These are phyloP conservation scores for Eciton burchellii DNA, from an alignment of 1,140 invertebrate species.

Conservation along the genomic window DNA sequence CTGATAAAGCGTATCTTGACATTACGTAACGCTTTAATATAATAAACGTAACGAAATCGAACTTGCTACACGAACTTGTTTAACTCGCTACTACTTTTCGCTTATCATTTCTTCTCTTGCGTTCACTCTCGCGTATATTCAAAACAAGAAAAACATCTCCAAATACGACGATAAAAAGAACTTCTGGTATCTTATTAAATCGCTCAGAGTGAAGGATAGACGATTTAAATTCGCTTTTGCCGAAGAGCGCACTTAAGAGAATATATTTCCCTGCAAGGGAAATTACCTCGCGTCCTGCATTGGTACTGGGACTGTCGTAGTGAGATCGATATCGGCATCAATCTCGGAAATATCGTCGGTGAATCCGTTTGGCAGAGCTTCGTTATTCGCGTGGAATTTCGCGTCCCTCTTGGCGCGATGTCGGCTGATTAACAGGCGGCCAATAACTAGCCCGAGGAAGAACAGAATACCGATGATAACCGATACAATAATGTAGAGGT, in stretches of 20 bases:
- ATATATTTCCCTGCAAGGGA: not conserved
- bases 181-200: not conserved
- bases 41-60: no score
- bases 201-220: not conserved
- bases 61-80: no score
- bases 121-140: no score
- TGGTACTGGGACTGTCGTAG: slow-evolving; percentile 86
- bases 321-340: slow-evolving; percentile 90
- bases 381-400: slow-evolving; percentile 87
- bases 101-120: no score
- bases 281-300: slow-evolving; percentile 84
- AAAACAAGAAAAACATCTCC: no score
- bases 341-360: slow-evolving; percentile 90
- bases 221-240: not conserved
- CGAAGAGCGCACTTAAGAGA: not conserved
- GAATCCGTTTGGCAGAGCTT: slow-evolving; percentile 90
- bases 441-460: slow-evolving; percentile 89
- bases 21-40: no score
- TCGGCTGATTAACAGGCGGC: slow-evolving; percentile 88
- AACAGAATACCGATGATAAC: slow-evolving; percentile 89
- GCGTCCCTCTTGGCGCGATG: slow-evolving; percentile 86
- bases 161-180: not conserved
- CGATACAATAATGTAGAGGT: slow-evolving; percentile 91
- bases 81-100: no score
- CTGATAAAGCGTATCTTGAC: no score